A percentile compares a stretch with the other conserved stretches of the same genome.
phyloP scores from a whole-genome alignment of 2,888 invertebrate species.

The Brachyptera putata region DNA sequence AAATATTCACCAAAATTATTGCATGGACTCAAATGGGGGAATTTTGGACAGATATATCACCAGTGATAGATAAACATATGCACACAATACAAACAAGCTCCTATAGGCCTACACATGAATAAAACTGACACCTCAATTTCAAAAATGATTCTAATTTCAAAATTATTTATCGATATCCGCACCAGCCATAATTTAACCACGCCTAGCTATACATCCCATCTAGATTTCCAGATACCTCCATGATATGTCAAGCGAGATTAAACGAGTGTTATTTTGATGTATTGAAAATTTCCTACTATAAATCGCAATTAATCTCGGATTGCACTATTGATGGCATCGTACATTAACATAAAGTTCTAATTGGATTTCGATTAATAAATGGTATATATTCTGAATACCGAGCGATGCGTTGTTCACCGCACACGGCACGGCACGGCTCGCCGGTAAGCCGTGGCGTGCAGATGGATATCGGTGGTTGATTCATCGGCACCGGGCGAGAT shows the following conservation, averaged over 20 bases:
- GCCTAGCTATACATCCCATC: background rate
- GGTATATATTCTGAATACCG: constrained; percentile 22
- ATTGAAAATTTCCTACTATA: background rate
- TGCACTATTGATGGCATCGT: constrained; percentile 12
- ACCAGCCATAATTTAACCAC: background rate
- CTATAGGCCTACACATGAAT: background rate
- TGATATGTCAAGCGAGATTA: constrained; percentile 1
- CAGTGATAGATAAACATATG: background rate
- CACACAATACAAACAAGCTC: background rate
- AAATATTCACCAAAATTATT: background rate
- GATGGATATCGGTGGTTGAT: constrained; percentile 30
- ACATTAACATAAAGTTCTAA: constrained; percentile 27
- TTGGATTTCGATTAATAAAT: constrained; percentile 30
- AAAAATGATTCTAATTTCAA: constrained; percentile 3
- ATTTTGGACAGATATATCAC: background rate
- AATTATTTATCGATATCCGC: background rate
- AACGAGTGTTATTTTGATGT: background rate
- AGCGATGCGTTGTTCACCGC: too few species aligned
- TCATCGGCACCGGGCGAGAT: constrained; percentile 20
- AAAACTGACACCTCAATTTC: constrained; percentile 10
- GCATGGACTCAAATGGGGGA: background rate
- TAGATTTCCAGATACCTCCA: background rate
- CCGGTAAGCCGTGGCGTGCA: constrained; percentile 12
- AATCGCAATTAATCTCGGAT: background rate
- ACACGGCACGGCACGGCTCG: too few species aligned